These are phyloP conservation scores for Agrochola macilenta DNA, from an alignment of 2,888 invertebrate species.

Conservation along the genomic window DNA sequence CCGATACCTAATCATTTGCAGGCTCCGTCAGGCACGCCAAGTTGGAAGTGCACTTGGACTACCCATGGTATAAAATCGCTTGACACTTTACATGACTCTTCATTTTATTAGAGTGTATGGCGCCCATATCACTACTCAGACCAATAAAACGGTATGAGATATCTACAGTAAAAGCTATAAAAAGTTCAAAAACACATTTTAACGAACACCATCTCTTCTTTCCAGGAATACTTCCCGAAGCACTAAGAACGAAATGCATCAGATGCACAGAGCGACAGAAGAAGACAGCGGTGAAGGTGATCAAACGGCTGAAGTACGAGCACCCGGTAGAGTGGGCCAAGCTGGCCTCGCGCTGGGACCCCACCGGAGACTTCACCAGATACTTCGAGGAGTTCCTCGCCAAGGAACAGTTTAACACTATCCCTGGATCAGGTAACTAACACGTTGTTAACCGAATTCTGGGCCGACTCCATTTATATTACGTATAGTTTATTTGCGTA, in stretches of 20 bases:
- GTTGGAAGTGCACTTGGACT: background rate
- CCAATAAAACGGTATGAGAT: background rate
- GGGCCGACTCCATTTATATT: background rate
- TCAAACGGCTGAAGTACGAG: conserved; percentile 91
- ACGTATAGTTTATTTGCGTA: background rate
- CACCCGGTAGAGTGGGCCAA: conserved; percentile 93
- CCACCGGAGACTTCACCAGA: conserved; percentile 91
- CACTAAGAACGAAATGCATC: conserved; percentile 92
- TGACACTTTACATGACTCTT: background rate
- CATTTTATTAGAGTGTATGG: no score
- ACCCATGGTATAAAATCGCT: background rate
- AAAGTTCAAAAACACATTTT: background rate
- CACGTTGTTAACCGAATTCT: background rate
- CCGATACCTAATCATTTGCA: background rate
- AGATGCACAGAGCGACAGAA: conserved; percentile 93
- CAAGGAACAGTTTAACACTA: conserved; percentile 83
- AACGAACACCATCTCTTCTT: conserved; percentile 41
- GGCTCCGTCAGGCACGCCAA: background rate
- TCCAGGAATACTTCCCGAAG: conserved; percentile 93
- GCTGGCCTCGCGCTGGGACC: conserved; percentile 92
- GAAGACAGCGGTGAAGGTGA: conserved; percentile 92
- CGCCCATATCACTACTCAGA: background rate
- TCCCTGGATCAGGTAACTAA: conserved; percentile 79
- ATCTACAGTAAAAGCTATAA: background rate
- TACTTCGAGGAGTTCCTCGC: conserved; percentile 86